Conservation (phyloP, 2,888 invertebrate species). For the Slavum lentiscoides region DNA sequence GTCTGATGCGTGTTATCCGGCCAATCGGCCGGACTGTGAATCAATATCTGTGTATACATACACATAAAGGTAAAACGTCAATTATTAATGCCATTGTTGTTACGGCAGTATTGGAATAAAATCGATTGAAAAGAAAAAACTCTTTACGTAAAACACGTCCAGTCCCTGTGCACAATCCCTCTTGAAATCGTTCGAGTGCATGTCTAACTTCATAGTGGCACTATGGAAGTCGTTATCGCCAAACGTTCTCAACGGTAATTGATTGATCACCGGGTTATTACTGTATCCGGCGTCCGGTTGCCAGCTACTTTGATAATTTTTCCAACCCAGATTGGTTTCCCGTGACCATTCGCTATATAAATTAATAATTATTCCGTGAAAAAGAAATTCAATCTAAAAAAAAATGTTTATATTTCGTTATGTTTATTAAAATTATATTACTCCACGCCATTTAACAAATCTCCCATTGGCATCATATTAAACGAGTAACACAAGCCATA, state of each 20-base stretch:
- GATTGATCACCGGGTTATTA: not conserved
- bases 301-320: conserved; percentile 40
- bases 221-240: conserved; percentile 11
- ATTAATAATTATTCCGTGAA: too few species aligned
- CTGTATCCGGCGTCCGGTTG: conserved; percentile 29
- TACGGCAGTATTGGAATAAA: not conserved
- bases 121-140: not conserved
- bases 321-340: conserved; percentile 3
- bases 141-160: conserved; percentile 24
- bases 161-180: not conserved
- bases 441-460: conserved; percentile 30
- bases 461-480: conserved; percentile 44
- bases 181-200: not conserved
- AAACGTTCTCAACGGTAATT: conserved; percentile 23
- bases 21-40: conserved; percentile 54
- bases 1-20: conserved; percentile 37
- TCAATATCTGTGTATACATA: conserved; percentile 34
- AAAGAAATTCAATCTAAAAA: too few species aligned
- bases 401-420: too few species aligned
- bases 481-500: conserved; percentile 42
- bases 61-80: too few species aligned
- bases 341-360: conserved; percentile 33
- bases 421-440: not conserved
- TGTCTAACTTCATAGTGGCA: not conserved
- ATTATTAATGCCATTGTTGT: not conserved